Evolutionary conservation across 2,113 vertebrate genomes (phyloP).

Genomic region (Mus pahari): DNA sequence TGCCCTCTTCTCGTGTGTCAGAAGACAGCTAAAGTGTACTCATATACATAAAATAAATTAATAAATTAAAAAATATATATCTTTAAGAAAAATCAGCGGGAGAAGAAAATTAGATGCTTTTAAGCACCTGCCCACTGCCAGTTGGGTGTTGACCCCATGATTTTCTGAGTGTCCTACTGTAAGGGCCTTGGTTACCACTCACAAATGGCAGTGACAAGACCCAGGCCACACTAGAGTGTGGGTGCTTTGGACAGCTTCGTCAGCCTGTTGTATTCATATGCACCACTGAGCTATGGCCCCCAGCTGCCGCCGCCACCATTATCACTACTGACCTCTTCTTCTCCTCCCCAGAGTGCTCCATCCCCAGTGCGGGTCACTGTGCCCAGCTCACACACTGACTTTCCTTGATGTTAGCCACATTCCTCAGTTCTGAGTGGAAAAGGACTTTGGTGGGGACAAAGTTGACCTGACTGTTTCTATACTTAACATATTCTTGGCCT

Average conservation of each 20-base stretch:
- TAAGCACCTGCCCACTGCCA: background rate
- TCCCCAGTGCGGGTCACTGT: background rate
- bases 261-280: background rate
- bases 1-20: too few relatives aligned
- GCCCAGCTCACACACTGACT: background rate
- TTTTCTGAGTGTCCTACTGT: background rate
- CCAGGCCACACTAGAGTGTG: background rate
- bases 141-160: background rate
- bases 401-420: background rate
- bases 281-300: background rate
- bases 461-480: background rate
- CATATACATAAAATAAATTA: too few relatives aligned
- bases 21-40: too few relatives aligned
- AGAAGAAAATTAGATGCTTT: background rate
- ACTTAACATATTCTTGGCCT: background rate
- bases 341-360: background rate
- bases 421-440: background rate
- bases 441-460: background rate
- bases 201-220: accelerated
- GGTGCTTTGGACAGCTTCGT: background rate
- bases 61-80: background rate
- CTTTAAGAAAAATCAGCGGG: background rate
- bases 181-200: background rate
- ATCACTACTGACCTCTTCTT: background rate
- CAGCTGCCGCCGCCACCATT: too few relatives aligned